phyloP scores from a whole-genome alignment of 1,140 invertebrate species.

The Fopius arisanus region DNA sequence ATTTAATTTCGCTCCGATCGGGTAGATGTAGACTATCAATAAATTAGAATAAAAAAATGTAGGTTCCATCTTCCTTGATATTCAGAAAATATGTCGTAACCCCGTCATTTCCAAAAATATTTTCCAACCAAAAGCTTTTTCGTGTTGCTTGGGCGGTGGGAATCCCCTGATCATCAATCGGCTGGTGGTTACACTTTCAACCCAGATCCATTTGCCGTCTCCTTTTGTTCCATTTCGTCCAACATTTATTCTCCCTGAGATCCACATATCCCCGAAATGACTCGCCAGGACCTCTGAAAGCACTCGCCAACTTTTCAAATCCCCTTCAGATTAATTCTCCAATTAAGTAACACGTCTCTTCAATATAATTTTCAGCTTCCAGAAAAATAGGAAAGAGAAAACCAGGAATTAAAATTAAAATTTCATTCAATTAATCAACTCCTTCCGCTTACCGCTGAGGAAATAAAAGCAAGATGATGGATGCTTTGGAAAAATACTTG shows the following conservation, averaged over 20 bases:
- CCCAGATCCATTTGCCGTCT: neutral
- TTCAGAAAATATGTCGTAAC: neutral
- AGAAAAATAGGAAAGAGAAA: neutral
- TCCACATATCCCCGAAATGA: neutral
- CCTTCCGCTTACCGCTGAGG: neutral
- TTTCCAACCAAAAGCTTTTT: neutral
- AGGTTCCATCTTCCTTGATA: no score
- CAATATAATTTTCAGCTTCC: neutral
- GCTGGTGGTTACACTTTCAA: neutral
- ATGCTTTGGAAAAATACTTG: neutral
- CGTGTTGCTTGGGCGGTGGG: neutral
- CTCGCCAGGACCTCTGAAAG: neutral
- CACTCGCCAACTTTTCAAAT: no score
- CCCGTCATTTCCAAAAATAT: neutral
- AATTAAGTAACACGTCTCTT: neutral
- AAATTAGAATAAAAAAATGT: no score
- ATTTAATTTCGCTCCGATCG: no score
- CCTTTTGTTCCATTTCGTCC: neutral
- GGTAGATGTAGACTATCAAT: no score
- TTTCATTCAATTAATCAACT: conserved; percentile 13
- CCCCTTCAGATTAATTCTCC: neutral
- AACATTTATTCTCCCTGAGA: no score
- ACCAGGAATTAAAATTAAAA: conserved; percentile 1
- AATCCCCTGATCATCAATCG: neutral
- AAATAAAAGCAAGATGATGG: neutral